Conservation (phyloP, 2,888 invertebrate species). For the Zygogramma bicolorata region DNA sequence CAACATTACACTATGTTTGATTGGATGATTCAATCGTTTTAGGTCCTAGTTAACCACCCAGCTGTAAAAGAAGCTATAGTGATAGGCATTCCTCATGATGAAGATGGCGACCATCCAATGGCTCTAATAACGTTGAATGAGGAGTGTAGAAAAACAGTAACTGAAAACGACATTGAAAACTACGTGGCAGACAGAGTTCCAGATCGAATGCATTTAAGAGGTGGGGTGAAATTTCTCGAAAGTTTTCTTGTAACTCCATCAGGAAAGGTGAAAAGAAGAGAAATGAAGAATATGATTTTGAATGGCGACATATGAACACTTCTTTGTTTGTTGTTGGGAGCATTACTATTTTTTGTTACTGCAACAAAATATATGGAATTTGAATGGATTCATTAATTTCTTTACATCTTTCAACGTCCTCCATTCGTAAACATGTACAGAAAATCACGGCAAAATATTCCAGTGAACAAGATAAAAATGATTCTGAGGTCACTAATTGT, state of each 20-base stretch:
- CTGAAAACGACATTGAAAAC: slow-evolving; percentile 52
- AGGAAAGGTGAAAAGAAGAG: slow-evolving; percentile 57
- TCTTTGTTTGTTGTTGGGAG: no score
- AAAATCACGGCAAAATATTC: no score
- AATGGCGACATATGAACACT: slow-evolving; percentile 38
- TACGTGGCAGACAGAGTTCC: slow-evolving; percentile 56
- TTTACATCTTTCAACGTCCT: no score
- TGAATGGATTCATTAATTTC: no score
- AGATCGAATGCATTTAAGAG: slow-evolving; percentile 59
- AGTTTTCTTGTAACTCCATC: slow-evolving; percentile 59
- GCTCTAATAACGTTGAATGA: slow-evolving; percentile 54
- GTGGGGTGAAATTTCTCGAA: slow-evolving; percentile 58
- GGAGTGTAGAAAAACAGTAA: slow-evolving; percentile 27
- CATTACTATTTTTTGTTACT: no score
- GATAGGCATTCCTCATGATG: slow-evolving; percentile 58
- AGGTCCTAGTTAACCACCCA: slow-evolving; percentile 58
- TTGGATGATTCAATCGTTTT: no score
- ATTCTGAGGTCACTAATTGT: no score
- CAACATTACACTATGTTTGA: no score
- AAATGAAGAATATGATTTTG: slow-evolving; percentile 48
- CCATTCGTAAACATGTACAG: no score
- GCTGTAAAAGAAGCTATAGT: slow-evolving; percentile 55
- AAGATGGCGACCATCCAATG: slow-evolving; percentile 60
- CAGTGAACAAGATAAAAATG: no score
- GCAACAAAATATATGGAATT: no score